Percentiles rank a stretch among this genome's conserved stretches.
These are phyloP conservation scores for Dysmachus trigonus DNA, from an alignment of 2,888 invertebrate species.

Conservation along the genomic window DNA sequence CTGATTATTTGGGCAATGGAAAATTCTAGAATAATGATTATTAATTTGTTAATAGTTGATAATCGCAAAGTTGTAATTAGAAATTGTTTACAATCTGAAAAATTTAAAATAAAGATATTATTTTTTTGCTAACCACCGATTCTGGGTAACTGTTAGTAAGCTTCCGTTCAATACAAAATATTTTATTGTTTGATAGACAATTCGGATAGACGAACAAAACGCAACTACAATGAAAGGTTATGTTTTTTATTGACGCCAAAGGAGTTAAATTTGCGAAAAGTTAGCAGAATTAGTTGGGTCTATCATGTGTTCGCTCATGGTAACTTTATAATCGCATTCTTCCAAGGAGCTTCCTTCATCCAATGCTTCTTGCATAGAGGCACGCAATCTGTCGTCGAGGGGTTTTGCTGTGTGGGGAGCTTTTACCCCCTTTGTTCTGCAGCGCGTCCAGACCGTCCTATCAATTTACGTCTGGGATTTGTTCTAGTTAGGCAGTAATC, in stretches of 20 bases:
- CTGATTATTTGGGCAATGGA: too few relatives aligned
- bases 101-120: too few relatives aligned
- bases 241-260: neutral
- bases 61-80: too few relatives aligned
- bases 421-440: neutral
- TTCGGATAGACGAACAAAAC: too few relatives aligned
- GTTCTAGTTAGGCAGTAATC: constrained; percentile 11
- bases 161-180: too few relatives aligned
- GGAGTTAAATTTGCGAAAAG: neutral
- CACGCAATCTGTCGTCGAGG: neutral
- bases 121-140: too few relatives aligned
- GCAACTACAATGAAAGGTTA: neutral
- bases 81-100: too few relatives aligned
- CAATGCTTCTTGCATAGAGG: neutral
- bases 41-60: too few relatives aligned
- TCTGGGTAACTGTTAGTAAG: too few relatives aligned
- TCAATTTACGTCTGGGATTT: constrained; percentile 27
- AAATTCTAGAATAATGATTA: too few relatives aligned
- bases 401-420: neutral
- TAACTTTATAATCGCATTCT: neutral
- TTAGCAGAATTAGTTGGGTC: neutral
- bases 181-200: too few relatives aligned
- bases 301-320: neutral
- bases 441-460: neutral
- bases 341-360: neutral